Evolutionary conservation across 2,113 vertebrate genomes (phyloP), one percentile per base, ranked within the genome.

Genomic region (Lutjanus erythropterus): DNA sequence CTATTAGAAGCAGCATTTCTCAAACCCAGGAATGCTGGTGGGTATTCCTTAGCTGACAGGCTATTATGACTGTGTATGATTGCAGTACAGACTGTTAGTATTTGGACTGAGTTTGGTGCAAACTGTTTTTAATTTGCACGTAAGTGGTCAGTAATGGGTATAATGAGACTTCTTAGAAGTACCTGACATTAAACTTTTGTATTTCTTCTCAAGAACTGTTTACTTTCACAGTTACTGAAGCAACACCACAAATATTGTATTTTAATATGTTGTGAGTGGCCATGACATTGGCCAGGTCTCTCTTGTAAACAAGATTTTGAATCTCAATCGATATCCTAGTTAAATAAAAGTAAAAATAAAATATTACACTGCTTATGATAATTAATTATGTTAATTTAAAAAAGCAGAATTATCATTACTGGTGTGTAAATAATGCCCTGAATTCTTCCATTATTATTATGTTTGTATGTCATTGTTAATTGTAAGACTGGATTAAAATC

Each of bases 1-100:
- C 49, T 52, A 85, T 89, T 81, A 86, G 39, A 61, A 16, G 1
- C 27, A 73, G 35, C n/a, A 81, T 78, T 88, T 68, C 46, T 83
- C 77, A 70, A 75, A 85, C 52, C 61, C 59, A 61, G 41, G 42
- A 46, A 52, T 31, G 49, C 49, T 62, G 59, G 53, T 29, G 55
- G 21, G 23, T 60, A 33, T 61, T 70, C 69, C 61, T 58, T 61
- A 75, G 52, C 46, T 72, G 50, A 60, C 29, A 46, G 27, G 33
- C 35, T 81, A 56, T 49, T 59, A n/a, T 21, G 21, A 65, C 6
- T 33, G 19, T n/a, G 2, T 35, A 47, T 46, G n/a, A 46, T n/a
- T 21, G 37, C 3, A 60, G 9, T 23, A 52, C 39, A 83, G 12
- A 16, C 41, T 39, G 52, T n/a, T 41, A 76, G 35, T 31, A 73